Evolutionary conservation across 2,113 vertebrate species (phyloP), one percentile per base, ranked within the genome.

Genomic region (Nematolebias whitei): DNA sequence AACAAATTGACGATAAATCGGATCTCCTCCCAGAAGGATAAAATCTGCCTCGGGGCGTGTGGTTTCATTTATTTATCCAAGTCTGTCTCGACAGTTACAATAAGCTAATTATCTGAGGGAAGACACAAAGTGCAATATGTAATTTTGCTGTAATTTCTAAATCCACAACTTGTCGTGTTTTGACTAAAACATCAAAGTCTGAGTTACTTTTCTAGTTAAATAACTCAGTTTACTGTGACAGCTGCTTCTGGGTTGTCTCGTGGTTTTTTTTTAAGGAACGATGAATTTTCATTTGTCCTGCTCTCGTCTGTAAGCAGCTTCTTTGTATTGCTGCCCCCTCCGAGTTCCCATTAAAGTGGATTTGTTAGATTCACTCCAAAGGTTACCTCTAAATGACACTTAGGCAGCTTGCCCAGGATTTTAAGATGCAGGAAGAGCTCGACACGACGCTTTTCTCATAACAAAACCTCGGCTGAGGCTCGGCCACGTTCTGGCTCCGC

Each of bases 361-460:
- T 64, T 71, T 35, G 24, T 55, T 64, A 16, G 41, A 56, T 67
- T 71, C 23, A 52, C 54, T 55, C 39, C 67, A 58, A 62, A 54
- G 43, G 14, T 56, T 51, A 43, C 23, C 41, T 64, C 26, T 24
- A 14, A 54, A 43, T 48, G 41, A 39, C 26, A 12, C 52, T 45
- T 15, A 3, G 56, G 65, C 79, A 50, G 15, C 43, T 40, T 66
- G 70, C 70, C 19, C 56, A 0, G 61, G 38, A 40, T n/a, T 32
- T 63, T 45, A 19, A 47, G 32, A 54, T 16, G 10, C 35, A 66
- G 48, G 53, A 5, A 12, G 18, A 56, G 26, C n/a, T 26, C 15
- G 19, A 7, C 26, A 24, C 5, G 12, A 63, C 23, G 48, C 39
- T 12, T 24, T 16, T 15, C 8, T 52, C 39, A 8, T 1, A 38